Base-by-base conservation (phyloP, 2,113 vertebrate genomes). In the Psophia crepitans region DNA sequence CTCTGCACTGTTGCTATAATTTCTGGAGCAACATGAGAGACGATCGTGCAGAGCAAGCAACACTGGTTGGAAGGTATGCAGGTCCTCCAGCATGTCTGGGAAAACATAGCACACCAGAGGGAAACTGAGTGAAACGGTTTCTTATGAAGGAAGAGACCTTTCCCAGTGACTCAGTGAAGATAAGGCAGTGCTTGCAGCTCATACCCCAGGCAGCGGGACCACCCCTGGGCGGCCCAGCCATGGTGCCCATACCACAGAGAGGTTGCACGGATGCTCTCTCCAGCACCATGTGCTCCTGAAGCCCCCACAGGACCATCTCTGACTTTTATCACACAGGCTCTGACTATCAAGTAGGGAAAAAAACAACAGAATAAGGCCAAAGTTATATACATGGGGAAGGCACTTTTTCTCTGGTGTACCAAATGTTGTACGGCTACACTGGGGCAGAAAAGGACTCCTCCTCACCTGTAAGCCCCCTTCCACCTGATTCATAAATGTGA, bases 141-240 rank as follows among this genome's bases (percentile, higher is more conserved):
- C n/a, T 33, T 43, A 14, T 27, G 58, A 81, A 87, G 58, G 19
- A 60, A 41, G 66, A 71, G 15, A 64, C 23, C 17, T 79, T 75
- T 49, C 5, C 21, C 35, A 48, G 16, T 12, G 30, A 58, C 8
- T 4, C 17, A 49, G 14, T 15, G 57, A 12, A 57, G 28, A 56
- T 26, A 26, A 66, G 23, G 11, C 8, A 30, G 9, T 11, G 12
- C n/a, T 68, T 33, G 32, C 1, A 0, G 8, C 27, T 81, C 41
- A 39, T 3, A 4, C 9, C 7, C 8, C 8, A 4, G 1, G 26
- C 28, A 54, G 15, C 1, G 0, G 20, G 46, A 65, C 21, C 7
- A n/a, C 14, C 9, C 6, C 5, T 14, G 16, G 16, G 9, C n/a
- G 2, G 6, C 27, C 16, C 9, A 56, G n/a, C 14, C 2, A 0